Evolutionary conservation across 2,888 invertebrate genomes (phyloP).

Genomic region (Acanthococcus lagerstroemiae): DNA sequence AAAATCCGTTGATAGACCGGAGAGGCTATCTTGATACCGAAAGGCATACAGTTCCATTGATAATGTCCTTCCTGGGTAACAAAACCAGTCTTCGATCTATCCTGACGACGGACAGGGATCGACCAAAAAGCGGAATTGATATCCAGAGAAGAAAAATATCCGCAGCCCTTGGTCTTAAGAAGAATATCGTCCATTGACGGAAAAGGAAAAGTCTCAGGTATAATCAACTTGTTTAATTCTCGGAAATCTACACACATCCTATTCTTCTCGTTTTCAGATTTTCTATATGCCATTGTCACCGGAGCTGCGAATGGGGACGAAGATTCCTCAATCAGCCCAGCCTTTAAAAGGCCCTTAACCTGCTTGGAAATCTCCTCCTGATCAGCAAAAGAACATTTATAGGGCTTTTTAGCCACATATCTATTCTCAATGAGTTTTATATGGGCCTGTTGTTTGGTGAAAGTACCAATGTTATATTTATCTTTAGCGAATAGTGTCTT

Average conservation of each 20-base stretch:
- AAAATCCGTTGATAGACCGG: conserved; percentile 31
- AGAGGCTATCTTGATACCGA: conserved; percentile 29
- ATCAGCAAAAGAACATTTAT: conserved; percentile 11
- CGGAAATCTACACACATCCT: conserved; percentile 19
- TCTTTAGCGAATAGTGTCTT: no score
- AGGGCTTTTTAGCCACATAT: no score
- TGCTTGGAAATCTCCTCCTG: conserved; percentile 12
- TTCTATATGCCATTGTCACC: conserved; percentile 9
- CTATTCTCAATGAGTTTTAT: no score
- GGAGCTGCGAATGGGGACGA: conserved; percentile 21
- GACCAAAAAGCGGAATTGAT: conserved; percentile 32
- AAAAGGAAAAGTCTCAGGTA: conserved; percentile 17
- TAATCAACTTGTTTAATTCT: no score
- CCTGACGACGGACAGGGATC: conserved; percentile 14
- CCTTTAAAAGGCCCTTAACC: conserved; percentile 2
- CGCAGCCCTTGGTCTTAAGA: conserved; percentile 35
- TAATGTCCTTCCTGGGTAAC: conserved; percentile 27
- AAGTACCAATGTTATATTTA: no score
- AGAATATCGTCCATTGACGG: conserved; percentile 21
- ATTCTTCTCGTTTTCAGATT: background rate
- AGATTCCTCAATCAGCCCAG: conserved; percentile 15
- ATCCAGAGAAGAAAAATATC: conserved; percentile 15
- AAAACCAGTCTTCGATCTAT: conserved; percentile 26
- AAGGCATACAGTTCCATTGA: conserved; percentile 22
- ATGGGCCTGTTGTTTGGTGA: no score